Evolutionary conservation across 1,140 invertebrate species (phyloP).

Genomic region (Cephus cinctus): DNA sequence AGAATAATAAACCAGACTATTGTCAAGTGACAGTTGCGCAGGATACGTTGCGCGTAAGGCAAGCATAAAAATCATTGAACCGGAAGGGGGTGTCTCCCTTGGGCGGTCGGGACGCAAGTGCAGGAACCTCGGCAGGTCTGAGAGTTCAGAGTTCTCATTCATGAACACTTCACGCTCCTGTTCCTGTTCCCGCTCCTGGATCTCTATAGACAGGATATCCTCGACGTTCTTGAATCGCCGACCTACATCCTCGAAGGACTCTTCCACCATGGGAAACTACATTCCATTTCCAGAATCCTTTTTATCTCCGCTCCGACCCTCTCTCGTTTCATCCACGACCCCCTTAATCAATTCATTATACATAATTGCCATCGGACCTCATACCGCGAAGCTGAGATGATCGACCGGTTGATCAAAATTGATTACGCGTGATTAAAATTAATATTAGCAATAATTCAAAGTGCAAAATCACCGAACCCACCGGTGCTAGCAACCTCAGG

Average conservation of each 20-base stretch:
- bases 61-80: conserved; percentile 33
- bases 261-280: not conserved
- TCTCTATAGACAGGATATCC: conserved; percentile 49
- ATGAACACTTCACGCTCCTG: conserved; percentile 32
- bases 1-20: no score
- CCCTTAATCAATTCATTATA: no score
- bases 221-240: conserved; percentile 34
- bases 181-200: conserved; percentile 14
- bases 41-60: conserved; percentile 7
- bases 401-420: no score
- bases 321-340: no score
- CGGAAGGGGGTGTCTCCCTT: conserved; percentile 44
- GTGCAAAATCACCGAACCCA: no score
- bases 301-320: no score
- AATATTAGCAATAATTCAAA: no score
- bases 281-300: no score
- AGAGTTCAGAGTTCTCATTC: conserved; percentile 29
- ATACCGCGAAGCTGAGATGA: no score
- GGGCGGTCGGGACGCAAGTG: conserved; percentile 39
- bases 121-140: conserved; percentile 29
- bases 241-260: conserved; percentile 32
- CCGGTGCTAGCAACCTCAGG: no score
- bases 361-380: no score
- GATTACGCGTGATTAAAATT: no score
- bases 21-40: conserved; percentile 30